These are phyloP conservation scores for Aspidoscelis tigris DNA, from an alignment of 2,113 vertebrate genomes.

Conservation along the genomic window DNA sequence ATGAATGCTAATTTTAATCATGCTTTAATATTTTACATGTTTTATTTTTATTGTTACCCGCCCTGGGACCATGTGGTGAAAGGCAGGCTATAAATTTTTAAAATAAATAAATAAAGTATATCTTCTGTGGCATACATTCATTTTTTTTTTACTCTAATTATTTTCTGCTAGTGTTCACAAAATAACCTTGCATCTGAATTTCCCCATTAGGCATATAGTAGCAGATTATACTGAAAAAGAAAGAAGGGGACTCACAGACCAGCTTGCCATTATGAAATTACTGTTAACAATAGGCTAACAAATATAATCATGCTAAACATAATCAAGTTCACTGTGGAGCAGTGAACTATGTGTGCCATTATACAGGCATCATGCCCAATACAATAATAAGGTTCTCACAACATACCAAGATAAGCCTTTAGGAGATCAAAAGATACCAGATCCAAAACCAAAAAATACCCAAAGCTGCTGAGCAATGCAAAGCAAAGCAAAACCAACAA, in stretches of 20 bases:
- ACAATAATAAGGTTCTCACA: too few species aligned
- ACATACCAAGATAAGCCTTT: too few species aligned
- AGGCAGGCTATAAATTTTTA: not conserved
- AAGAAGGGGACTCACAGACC: conserved; percentile 1
- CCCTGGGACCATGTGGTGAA: not conserved
- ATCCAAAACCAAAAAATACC: too few species aligned
- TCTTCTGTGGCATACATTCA: conserved; percentile 2
- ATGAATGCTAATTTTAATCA: conserved; percentile 2
- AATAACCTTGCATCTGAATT: not conserved
- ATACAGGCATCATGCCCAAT: too few species aligned
- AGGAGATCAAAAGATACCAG: too few species aligned
- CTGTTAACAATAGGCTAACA: not conserved
- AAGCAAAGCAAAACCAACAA: too few species aligned
- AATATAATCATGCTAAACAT: too few species aligned
- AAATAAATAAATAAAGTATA: not conserved
- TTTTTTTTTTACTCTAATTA: conserved; percentile 13
- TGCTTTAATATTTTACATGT: too few species aligned
- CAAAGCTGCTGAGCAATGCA: too few species aligned
- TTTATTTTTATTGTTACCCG: too few species aligned
- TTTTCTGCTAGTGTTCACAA: conserved; percentile 10
- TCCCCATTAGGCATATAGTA: not conserved
- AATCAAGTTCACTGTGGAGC: too few species aligned
- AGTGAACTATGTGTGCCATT: too few species aligned
- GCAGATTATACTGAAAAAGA: not conserved
- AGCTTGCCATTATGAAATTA: not conserved